Evolutionary conservation across 2,113 vertebrate species (phyloP).

Genomic region (Tretioscincus oriximinensis): DNA sequence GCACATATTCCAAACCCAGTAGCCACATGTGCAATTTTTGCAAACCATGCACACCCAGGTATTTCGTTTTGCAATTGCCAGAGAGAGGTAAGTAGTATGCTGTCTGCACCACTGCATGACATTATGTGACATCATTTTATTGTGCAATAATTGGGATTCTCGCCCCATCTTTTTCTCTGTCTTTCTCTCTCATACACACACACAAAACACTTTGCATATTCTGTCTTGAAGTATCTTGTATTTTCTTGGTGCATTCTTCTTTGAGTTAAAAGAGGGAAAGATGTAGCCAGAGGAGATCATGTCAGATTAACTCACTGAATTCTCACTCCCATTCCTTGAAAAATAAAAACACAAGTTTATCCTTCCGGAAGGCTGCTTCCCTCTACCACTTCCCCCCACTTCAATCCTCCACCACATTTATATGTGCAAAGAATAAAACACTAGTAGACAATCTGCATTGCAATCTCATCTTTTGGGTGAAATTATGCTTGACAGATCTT

Average conservation of each 20-base stretch:
- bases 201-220: not conserved
- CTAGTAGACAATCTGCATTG: conserved; percentile 3
- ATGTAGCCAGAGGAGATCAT: not conserved
- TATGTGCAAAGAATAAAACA: not conserved
- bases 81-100: no score
- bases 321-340: not conserved
- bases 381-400: no score
- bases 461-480: not conserved
- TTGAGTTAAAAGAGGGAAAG: not conserved
- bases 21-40: no score
- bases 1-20: no score
- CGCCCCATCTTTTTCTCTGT: not conserved
- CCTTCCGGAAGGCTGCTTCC: conserved; percentile 10
- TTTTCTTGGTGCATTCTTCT: not conserved
- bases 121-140: no score
- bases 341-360: not conserved
- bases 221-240: not conserved
- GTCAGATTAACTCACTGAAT: not conserved
- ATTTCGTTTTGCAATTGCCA: no score
- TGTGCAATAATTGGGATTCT: no score
- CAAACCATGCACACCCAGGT: no score
- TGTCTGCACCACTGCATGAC: no score
- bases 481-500: not conserved
- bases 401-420: not conserved
- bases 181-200: not conserved